phyloP scores from a whole-genome alignment of 2,797 vertebrate species.

The Danio aesculapii region DNA sequence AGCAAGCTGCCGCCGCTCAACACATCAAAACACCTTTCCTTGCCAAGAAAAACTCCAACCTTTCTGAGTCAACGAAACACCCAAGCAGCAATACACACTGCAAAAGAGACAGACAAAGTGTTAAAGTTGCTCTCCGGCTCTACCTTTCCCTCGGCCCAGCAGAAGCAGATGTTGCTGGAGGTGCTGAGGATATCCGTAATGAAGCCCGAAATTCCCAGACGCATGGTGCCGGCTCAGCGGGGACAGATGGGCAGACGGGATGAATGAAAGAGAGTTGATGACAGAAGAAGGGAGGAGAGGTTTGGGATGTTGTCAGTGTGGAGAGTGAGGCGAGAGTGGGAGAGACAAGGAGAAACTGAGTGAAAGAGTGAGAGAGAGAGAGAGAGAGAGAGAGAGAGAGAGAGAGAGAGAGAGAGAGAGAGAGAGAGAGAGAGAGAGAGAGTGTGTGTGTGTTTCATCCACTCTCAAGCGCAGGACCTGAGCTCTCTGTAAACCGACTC shows the following conservation, averaged over 20 bases:
- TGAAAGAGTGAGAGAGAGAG: neutral
- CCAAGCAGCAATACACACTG: neutral
- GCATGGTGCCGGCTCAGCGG: conserved; percentile 71
- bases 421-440: conserved; percentile 18
- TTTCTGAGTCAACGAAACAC: neutral
- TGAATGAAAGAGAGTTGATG: conserved; percentile 40
- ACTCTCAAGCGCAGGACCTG: conserved; percentile 64
- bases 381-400: conserved; percentile 42
- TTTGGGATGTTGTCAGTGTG: conserved; percentile 54
- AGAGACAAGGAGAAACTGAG: neutral
- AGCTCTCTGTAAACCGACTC: conserved; percentile 26
- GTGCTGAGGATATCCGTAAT: conserved; percentile 80
- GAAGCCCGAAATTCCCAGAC: conserved; percentile 79
- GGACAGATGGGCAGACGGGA: conserved; percentile 49
- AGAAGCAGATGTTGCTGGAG: conserved; percentile 80
- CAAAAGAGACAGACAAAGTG: conserved; percentile 38
- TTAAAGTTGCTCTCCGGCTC: conserved; percentile 50
- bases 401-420: conserved; percentile 1
- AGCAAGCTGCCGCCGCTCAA: conserved; percentile 36
- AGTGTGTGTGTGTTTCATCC: conserved; percentile 57
- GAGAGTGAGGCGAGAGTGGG: conserved; percentile 50
- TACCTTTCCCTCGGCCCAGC: conserved; percentile 78
- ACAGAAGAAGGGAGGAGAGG: conserved; percentile 55
- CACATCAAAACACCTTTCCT: conserved; percentile 45
- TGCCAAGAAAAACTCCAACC: conserved; percentile 49